Evolutionary conservation across 2,888 invertebrate genomes (phyloP), one percentile per base, ranked within the genome.

Genomic region (Mactromeris polynyma): DNA sequence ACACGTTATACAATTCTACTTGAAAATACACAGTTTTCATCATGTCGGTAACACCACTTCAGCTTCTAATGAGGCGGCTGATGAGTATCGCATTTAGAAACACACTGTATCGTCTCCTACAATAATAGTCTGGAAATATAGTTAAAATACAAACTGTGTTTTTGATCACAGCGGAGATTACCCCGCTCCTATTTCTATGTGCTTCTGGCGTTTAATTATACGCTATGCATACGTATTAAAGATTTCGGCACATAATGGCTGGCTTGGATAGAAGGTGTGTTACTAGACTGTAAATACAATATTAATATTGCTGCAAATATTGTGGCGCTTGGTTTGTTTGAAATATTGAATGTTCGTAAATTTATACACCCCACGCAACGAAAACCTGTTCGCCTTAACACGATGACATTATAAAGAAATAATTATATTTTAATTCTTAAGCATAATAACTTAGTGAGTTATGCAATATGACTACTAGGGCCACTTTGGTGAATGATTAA

Each of bases 101-200:
- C 33, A 17, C 9, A 73, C 73, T 33, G 11, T 73, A 36, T 33
- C 6, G 33, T 26, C 73, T 19, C 73, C 73, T 73, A 36, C 19
- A 73, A 73, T 73, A 73, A 73, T 19, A 73, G 36, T 73, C 73
- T 73, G 73, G 73, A 73, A 73, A 73, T 11, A 14, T 7, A 26
- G 26, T 73, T 73, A 36, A 73, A 73, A 73, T 19, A 73, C 73
- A 36, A 73, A 73, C 73, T 19, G 73, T 73, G 73, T 73, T 73
- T 73, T 1, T 73, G 73, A 73, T 73, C 19, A 19, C 33, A 6
- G 36, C 73, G 73, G 73, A 73, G 73, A 73, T 73, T 73, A 36
- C 3, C 4, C 33, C 17, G 73, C 14, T 73, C 4, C 33, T 3
- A 73, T 2, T 36, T 14, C 36, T 9, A 11, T 36, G 17, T 73